These are phyloP conservation scores for Haemorhous mexicanus DNA, from an alignment of 2,113 vertebrate genomes.

Conservation along the genomic window DNA sequence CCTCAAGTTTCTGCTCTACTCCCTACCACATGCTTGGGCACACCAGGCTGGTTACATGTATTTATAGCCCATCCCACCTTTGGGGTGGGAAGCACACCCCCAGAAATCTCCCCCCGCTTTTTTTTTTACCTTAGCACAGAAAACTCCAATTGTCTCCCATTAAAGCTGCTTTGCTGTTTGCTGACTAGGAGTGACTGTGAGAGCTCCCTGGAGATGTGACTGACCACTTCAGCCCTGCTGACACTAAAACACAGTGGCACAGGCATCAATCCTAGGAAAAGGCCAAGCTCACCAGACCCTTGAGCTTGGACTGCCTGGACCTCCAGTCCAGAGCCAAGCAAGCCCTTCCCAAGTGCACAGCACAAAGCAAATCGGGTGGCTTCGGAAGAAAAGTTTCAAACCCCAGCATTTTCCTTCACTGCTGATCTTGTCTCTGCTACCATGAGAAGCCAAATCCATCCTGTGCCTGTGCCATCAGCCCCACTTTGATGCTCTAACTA, in stretches of 20 bases:
- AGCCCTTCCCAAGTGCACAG: neutral
- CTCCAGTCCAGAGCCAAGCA: neutral
- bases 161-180: neutral
- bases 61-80: neutral
- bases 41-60: rapidly evolving
- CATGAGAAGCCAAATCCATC: neutral
- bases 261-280: neutral
- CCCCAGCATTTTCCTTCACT: neutral
- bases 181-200: neutral
- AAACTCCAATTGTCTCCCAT: neutral
- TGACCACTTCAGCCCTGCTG: neutral
- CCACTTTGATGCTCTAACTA: neutral
- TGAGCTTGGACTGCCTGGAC: neutral
- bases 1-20: neutral
- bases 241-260: neutral
- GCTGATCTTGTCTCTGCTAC: neutral
- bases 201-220: neutral
- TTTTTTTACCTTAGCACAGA: neutral
- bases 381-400: neutral
- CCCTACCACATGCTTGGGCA: neutral
- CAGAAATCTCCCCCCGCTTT: neutral
- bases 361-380: rapidly evolving
- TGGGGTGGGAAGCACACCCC: neutral
- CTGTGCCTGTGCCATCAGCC: neutral
- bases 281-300: neutral